Conservation (phyloP, 2,113 vertebrate genomes). For the Lathamus discolor region DNA sequence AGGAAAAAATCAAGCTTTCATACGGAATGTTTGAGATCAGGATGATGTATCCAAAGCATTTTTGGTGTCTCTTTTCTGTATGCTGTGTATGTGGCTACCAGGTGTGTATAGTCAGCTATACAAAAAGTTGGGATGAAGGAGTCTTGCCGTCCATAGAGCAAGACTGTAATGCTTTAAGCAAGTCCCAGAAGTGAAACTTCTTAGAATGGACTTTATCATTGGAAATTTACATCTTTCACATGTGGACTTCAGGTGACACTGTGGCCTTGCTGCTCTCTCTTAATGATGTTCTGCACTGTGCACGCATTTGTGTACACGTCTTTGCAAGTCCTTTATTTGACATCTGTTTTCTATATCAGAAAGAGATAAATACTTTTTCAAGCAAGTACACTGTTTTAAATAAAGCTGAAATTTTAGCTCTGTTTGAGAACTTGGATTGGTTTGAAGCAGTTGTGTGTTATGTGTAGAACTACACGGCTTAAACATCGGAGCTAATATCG, state of each 20-base stretch:
- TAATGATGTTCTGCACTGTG: not conserved
- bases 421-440: not conserved
- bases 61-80: not conserved
- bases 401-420: not conserved
- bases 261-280: slow-evolving; percentile 29
- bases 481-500: not conserved
- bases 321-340: not conserved
- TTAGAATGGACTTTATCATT: not conserved
- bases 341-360: not conserved
- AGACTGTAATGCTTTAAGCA: not conserved
- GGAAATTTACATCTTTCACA: not conserved
- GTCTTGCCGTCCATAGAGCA: not conserved
- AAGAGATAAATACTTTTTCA: not conserved
- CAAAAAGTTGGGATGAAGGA: not conserved
- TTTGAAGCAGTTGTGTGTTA: slow-evolving; percentile 25
- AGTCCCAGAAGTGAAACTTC: not conserved
- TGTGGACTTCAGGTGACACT: not conserved
- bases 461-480: not conserved
- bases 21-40: not conserved
- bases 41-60: not conserved
- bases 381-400: not conserved
- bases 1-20: not conserved
- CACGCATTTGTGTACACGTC: not conserved
- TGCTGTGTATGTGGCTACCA: not conserved
- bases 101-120: not conserved